Percentiles rank a stretch among this genome's conserved stretches.
These are phyloP conservation scores for Drosophila mayaguana DNA, from an alignment of 2,888 invertebrate genomes.

Conservation along the genomic window DNA sequence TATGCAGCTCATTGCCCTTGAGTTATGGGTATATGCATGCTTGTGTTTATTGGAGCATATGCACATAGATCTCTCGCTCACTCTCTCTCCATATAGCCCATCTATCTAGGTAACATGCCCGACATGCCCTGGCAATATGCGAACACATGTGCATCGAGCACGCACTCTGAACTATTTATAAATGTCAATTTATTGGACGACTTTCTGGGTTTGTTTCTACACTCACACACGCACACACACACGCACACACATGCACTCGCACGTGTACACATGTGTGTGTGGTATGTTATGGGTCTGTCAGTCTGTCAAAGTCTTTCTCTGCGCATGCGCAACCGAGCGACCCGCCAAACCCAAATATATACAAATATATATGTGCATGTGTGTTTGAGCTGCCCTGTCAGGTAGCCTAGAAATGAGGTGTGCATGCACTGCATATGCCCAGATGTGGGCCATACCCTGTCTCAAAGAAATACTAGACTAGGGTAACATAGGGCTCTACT, in stretches of 20 bases:
- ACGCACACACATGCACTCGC: constrained; percentile 4
- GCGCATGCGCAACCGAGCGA: constrained; percentile 68
- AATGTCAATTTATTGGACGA: constrained; percentile 67
- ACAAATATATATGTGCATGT: neutral
- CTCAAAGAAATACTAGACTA: neutral
- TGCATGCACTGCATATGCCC: constrained; percentile 60
- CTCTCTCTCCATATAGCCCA: neutral
- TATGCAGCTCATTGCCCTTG: constrained; percentile 80
- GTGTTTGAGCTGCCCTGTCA: constrained; percentile 57
- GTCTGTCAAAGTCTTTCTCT: constrained; percentile 21
- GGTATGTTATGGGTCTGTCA: constrained; percentile 67
- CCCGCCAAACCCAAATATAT: constrained; percentile 60
- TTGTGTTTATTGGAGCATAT: constrained; percentile 56
- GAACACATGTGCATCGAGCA: constrained; percentile 68
- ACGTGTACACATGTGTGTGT: constrained; percentile 61
- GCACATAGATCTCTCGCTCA: constrained; percentile 14
- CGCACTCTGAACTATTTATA: constrained; percentile 72
- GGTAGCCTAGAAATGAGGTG: constrained; percentile 71
- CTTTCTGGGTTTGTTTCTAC: constrained; percentile 59
- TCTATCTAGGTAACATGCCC: constrained; percentile 27
- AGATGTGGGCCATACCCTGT: constrained; percentile 55
- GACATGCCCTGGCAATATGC: constrained; percentile 57
- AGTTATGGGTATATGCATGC: constrained; percentile 54
- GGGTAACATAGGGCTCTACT: neutral
- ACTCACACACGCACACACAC: constrained; percentile 1